These are phyloP conservation scores for Macrobrachium rosenbergii DNA, from an alignment of 1,140 invertebrate species.

Conservation along the genomic window DNA sequence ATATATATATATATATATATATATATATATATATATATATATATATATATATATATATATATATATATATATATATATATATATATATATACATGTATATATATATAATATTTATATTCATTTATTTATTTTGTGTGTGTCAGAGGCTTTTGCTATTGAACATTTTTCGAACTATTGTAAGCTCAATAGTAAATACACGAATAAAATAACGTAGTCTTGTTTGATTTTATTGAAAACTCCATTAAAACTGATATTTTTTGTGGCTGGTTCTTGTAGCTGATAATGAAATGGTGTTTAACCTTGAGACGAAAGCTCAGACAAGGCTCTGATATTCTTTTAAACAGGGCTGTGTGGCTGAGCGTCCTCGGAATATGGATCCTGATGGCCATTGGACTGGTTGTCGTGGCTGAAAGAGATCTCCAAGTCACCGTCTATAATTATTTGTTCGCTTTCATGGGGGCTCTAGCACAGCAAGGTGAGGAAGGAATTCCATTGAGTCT, in stretches of 20 bases:
- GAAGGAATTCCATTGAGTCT: neutral
- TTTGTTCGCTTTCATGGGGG: slow-evolving; percentile 32
- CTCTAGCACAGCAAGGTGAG: slow-evolving; percentile 41
- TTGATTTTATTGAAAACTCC: no score
- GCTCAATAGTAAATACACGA: no score
- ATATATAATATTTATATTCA: no score
- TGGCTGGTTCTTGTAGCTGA: no score
- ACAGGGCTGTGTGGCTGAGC: slow-evolving; percentile 36
- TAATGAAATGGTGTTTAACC: no score
- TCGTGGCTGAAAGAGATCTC: neutral
- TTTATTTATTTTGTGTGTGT: no score
- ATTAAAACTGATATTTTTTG: no score
- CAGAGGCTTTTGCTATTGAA: no score
- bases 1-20: neutral
- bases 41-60: neutral
- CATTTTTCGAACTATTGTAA: no score
- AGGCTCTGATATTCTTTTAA: no score
- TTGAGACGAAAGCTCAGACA: no score
- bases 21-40: neutral
- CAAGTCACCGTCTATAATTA: slow-evolving; percentile 27
- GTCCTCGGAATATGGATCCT: slow-evolving; percentile 24
- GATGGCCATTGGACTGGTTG: slow-evolving; percentile 25
- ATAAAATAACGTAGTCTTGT: no score
- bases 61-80: neutral
- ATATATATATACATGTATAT: slow-evolving; percentile 1